Evolutionary conservation across 2,888 invertebrate species (phyloP).

Genomic region (Odontocerum albicorne): DNA sequence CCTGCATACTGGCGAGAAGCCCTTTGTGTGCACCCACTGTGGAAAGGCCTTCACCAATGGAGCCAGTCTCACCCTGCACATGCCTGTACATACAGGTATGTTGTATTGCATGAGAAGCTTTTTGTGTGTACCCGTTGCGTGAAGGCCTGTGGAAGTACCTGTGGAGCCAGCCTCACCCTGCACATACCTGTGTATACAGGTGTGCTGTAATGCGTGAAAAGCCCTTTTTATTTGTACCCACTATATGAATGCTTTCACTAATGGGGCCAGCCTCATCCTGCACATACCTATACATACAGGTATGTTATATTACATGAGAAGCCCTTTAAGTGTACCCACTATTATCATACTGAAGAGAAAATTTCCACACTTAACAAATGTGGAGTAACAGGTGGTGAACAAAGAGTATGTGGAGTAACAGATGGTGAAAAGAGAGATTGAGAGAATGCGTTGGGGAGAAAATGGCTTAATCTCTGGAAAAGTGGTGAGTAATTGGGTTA

Average conservation of each 20-base stretch:
- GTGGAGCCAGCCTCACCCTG: conserved; percentile 31
- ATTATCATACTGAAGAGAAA: too few species aligned
- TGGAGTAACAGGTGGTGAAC: too few species aligned
- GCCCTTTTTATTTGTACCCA: conserved; percentile 31
- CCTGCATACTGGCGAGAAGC: conserved; percentile 33
- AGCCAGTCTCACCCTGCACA: conserved; percentile 31
- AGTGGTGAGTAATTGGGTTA: too few species aligned
- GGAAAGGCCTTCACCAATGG: conserved; percentile 35
- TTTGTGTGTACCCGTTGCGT: conserved; percentile 32
- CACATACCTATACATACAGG: conserved; percentile 35
- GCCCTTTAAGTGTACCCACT: too few species aligned
- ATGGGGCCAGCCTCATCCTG: conserved; percentile 31
- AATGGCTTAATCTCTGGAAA: too few species aligned
- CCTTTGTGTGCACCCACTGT: conserved; percentile 31
- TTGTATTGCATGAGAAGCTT: too few species aligned
- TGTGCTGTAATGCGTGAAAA: too few species aligned
- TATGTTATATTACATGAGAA: too few species aligned
- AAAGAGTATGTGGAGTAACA: too few species aligned
- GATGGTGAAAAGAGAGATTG: too few species aligned
- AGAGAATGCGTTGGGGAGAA: too few species aligned
- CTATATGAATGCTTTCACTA: conserved; percentile 34
- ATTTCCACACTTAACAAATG: too few species aligned
- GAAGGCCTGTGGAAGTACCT: conserved; percentile 33
- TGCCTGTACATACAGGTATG: conserved; percentile 35
- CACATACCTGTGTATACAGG: conserved; percentile 35